Conservation (phyloP, 1,140 invertebrate species). For the Hycleus cichorii region DNA sequence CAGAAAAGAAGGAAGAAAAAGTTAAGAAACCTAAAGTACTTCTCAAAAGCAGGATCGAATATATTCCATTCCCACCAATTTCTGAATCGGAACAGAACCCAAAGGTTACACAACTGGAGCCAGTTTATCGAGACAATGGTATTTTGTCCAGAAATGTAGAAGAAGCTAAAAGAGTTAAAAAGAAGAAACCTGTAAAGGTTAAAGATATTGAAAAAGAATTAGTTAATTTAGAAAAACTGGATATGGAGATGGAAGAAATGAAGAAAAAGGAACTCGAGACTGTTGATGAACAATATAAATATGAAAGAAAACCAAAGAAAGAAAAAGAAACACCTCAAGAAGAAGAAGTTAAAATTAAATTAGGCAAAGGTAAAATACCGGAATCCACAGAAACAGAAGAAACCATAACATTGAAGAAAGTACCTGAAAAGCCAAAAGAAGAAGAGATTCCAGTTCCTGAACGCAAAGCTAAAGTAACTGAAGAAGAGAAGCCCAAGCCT, state of each 20-base stretch:
- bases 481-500: slow-evolving; percentile 41
- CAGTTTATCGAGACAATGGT: slow-evolving; percentile 53
- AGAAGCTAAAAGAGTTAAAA: slow-evolving; percentile 57
- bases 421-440: slow-evolving; percentile 44
- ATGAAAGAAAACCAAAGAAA: slow-evolving; percentile 24
- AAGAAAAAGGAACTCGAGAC: slow-evolving; percentile 34
- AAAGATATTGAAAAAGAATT: slow-evolving; percentile 61
- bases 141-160: slow-evolving; percentile 61
- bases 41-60: slow-evolving; percentile 55
- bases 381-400: slow-evolving; percentile 5
- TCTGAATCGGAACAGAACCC: slow-evolving; percentile 42
- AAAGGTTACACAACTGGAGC: slow-evolving; percentile 44
- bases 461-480: slow-evolving; percentile 41
- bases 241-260: slow-evolving; percentile 52
- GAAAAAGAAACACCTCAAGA: slow-evolving; percentile 33
- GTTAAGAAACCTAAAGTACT: slow-evolving; percentile 55
- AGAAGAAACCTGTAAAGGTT: slow-evolving; percentile 43
- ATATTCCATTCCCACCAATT: slow-evolving; percentile 52
- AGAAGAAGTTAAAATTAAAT: slow-evolving; percentile 38
- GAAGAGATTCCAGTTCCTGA: slow-evolving; percentile 43
- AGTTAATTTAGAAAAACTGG: slow-evolving; percentile 62
- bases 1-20: slow-evolving; percentile 35
- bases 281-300: slow-evolving; percentile 32
- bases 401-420: slow-evolving; percentile 13
- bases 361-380: slow-evolving; percentile 46